Base-by-base conservation (phyloP, 2,888 invertebrate species). In the Caenorhabditis parvicauda region DNA sequence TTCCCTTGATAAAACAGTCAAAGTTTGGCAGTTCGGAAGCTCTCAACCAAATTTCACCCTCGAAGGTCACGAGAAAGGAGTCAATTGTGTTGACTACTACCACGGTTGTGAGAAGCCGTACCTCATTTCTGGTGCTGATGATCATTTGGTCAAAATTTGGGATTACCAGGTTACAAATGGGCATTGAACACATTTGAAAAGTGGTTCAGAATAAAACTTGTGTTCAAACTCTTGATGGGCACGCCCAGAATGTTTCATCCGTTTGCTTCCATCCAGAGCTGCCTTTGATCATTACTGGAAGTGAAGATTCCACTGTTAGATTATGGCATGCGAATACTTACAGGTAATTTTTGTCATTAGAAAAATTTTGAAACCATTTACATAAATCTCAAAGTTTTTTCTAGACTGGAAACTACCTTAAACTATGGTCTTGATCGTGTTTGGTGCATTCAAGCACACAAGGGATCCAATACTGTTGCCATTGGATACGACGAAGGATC, bases 311-410 rank as follows among this genome's bases (percentile, higher is more conserved):
- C 12, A 80, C 80, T 4, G 91, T 99, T 4, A 86, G 94, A 62
- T 89, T 98, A 64, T 98, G 98, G 98, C 96, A 99, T 83, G 91
- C 96, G 0, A 96, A 94, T 75, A 99, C 98, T 0, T 95, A 98
- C 84, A 87, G 78, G 76, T 77, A 41, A 19, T 17, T 38, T n/a
- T n/a, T n/a, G n/a, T n/a, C n/a, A n/a, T n/a, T n/a, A n/a, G n/a
- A n/a, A 19, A 19, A 17, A 14, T 28, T 46, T 95, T 42, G 22
- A 12, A 24, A 37, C 2, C n/a, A 24, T 27, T 17, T 1, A 44
- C 25, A 21, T 6, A 21, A 21, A 24, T 38, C 21, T 45, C 29
- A 21, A 37, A 44, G 19, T 29, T 32, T 42, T 17, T 38, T 42
- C 70, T 49, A 52, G 81, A 25, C 85, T 96, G 45, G 96, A 99